phyloP scores from a whole-genome alignment of 2,113 vertebrate species.

The Eurystomus gularis region DNA sequence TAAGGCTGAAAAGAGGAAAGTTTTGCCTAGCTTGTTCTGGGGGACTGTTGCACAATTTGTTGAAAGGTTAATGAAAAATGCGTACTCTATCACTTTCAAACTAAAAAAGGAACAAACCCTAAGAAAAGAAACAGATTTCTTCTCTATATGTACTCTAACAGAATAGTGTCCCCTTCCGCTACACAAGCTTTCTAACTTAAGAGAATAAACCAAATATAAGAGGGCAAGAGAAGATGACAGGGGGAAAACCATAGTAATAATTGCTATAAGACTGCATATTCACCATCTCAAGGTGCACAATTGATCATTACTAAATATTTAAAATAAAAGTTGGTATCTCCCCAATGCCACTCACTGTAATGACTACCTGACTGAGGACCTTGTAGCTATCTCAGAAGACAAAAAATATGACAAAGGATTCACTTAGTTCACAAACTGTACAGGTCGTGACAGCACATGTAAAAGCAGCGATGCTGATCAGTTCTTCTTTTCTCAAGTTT shows the following conservation, averaged over 20 bases:
- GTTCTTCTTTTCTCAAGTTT: background rate
- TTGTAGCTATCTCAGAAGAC: background rate
- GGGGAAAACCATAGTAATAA: background rate
- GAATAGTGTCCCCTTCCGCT: background rate
- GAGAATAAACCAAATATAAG: background rate
- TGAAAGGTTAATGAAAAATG: background rate
- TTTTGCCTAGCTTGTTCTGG: background rate
- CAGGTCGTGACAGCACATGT: background rate
- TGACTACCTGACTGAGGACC: background rate
- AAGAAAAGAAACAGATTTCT: background rate
- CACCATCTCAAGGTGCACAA: background rate
- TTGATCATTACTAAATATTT: background rate
- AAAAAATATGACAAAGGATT: background rate
- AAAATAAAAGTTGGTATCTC: background rate
- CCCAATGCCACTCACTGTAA: background rate
- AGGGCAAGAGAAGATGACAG: background rate
- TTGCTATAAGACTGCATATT: background rate
- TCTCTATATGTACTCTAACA: background rate
- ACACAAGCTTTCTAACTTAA: background rate
- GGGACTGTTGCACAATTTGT: background rate
- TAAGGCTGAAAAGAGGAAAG: background rate
- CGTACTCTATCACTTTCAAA: background rate
- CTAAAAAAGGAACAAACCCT: background rate
- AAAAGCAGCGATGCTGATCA: background rate
- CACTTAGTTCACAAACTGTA: background rate